Percentiles rank a stretch among this genome's conserved stretches.
phyloP scores from a whole-genome alignment of 2,888 invertebrate species.

The Aporophyla nigra region DNA sequence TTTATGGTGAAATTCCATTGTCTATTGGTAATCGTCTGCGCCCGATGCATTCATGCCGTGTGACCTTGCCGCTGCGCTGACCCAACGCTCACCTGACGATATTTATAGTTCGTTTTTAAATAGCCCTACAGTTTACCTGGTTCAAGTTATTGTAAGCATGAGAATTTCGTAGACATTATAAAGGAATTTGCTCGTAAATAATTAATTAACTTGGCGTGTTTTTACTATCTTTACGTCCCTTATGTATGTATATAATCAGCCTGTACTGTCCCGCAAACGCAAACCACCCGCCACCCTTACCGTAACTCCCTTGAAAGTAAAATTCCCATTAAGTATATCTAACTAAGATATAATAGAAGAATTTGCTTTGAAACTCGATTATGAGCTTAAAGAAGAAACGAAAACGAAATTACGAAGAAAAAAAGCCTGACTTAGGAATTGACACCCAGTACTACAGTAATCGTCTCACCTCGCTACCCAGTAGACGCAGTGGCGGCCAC shows the following conservation, averaged over 20 bases:
- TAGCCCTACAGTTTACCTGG: not conserved
- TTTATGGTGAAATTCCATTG: too few relatives aligned
- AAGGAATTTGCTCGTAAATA: not conserved
- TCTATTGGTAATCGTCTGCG: not conserved
- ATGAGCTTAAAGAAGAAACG: not conserved
- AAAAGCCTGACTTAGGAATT: not conserved
- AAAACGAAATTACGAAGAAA: not conserved
- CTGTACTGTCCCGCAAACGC: too few relatives aligned
- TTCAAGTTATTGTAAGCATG: too few relatives aligned
- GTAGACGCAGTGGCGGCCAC: not conserved
- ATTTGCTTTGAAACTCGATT: not conserved
- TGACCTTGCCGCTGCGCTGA: not conserved
- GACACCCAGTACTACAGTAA: not conserved
- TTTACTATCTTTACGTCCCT: too few relatives aligned
- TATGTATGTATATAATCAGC: too few relatives aligned
- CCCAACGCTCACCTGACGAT: not conserved
- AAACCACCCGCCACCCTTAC: too few relatives aligned
- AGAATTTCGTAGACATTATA: not conserved
- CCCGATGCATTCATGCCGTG: not conserved
- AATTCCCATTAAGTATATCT: too few relatives aligned
- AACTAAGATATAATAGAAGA: not conserved
- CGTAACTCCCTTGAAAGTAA: not conserved
- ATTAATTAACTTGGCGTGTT: not conserved
- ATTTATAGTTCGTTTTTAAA: not conserved
- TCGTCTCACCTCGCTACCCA: not conserved